Conservation (phyloP, 35 echinoderm and acorn worm genomes). For the Apostichopus californicus region DNA sequence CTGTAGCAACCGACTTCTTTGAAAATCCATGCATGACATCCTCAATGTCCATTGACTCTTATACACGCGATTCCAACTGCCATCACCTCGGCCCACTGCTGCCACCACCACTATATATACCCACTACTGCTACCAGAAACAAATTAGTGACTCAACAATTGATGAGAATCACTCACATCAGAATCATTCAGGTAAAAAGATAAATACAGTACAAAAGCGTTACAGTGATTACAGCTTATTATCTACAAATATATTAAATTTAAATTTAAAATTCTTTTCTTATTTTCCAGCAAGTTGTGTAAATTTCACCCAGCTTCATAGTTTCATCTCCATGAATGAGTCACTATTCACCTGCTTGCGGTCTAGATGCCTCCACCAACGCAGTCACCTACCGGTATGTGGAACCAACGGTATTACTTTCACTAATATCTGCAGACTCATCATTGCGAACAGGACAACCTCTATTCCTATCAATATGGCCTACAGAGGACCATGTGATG, state of each 20-base stretch:
- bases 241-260: too few relatives aligned
- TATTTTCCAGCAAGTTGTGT: neutral
- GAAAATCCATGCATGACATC: too few relatives aligned
- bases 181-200: too few relatives aligned
- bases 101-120: too few relatives aligned
- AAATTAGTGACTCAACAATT: too few relatives aligned
- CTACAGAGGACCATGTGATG: conserved; percentile 8
- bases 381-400: conserved; percentile 22
- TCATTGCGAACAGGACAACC: neutral
- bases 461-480: conserved; percentile 5
- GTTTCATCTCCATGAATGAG: neutral
- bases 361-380: neutral
- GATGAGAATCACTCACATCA: too few relatives aligned
- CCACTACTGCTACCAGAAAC: too few relatives aligned
- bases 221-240: too few relatives aligned
- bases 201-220: too few relatives aligned
- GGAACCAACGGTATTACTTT: conserved; percentile 42
- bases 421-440: conserved; percentile 1
- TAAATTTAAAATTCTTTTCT: neutral
- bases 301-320: conserved; percentile 13
- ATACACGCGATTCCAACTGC: too few relatives aligned
- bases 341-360: neutral
- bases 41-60: too few relatives aligned
- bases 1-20: neutral
- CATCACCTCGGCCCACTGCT: too few relatives aligned